These are phyloP conservation scores for Erpobdella octoculata DNA, from an alignment of 2,888 invertebrate genomes.

Conservation along the genomic window DNA sequence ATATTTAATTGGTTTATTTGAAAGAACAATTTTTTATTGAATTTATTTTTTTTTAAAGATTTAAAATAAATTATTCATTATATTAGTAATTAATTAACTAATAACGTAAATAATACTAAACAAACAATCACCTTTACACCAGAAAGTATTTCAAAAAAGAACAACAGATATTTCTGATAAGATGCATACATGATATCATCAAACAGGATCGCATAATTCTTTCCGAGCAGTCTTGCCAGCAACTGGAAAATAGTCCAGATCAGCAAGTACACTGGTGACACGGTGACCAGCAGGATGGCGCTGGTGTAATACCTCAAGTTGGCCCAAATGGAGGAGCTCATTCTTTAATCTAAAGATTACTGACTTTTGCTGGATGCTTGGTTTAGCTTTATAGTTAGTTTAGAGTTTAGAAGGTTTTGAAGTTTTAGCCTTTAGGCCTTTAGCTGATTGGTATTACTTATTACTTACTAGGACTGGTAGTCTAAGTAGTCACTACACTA, in stretches of 20 bases:
- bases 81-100: not conserved
- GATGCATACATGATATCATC: conserved; percentile 16
- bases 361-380: not conserved
- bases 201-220: not conserved
- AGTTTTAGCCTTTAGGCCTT: too few relatives aligned
- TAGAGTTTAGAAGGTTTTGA: too few relatives aligned
- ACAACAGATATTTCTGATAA: conserved; percentile 22
- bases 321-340: not conserved
- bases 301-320: not conserved
- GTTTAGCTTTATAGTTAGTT: too few relatives aligned
- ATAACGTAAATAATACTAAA: not conserved
- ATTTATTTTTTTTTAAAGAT: too few relatives aligned
- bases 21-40: too few relatives aligned
- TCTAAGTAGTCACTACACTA: too few relatives aligned
- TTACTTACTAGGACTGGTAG: too few relatives aligned
- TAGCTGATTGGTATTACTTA: too few relatives aligned
- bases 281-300: not conserved
- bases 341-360: not conserved
- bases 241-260: not conserved
- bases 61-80: not conserved
- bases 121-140: not conserved
- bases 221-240: not conserved
- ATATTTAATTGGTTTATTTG: too few relatives aligned
- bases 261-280: not conserved
- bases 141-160: conserved; percentile 11